Percentiles rank a stretch among this genome's conserved stretches.
phyloP scores from a whole-genome alignment of 2,113 vertebrate genomes.

The Sceloporus undulatus region DNA sequence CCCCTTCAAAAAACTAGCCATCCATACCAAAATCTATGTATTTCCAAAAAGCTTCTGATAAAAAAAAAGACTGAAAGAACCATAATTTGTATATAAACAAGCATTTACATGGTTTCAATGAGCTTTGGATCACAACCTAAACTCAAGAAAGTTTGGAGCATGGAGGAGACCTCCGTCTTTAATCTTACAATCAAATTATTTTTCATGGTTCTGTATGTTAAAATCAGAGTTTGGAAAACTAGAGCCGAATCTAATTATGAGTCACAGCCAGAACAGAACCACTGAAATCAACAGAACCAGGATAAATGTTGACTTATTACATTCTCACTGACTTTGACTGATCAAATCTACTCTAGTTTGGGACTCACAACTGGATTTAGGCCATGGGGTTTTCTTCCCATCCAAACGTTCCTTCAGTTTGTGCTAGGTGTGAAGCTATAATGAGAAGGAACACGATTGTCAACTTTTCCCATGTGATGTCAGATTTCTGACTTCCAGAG shows the following conservation, averaged over 20 bases:
- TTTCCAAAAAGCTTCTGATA: not conserved
- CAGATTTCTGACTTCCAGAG: not conserved
- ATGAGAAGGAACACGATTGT: not conserved
- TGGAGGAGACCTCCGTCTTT: not conserved
- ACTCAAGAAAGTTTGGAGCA: not conserved
- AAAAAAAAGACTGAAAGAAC: not conserved
- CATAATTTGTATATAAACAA: not conserved
- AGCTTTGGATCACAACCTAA: not conserved
- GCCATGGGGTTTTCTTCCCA: too few species aligned
- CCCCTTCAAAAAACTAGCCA: not conserved
- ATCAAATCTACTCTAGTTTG: too few species aligned
- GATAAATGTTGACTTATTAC: not conserved
- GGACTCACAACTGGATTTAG: too few species aligned
- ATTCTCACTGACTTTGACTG: too few species aligned
- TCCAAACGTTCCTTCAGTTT: not conserved
- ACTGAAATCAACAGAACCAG: not conserved
- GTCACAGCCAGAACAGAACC: not conserved
- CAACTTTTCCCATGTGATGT: not conserved
- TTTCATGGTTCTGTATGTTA: not conserved
- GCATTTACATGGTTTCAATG: not conserved
- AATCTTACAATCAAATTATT: not conserved
- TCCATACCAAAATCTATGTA: not conserved
- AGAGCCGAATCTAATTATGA: not conserved
- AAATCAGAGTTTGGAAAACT: not conserved
- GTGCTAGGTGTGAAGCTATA: not conserved